These are phyloP conservation scores for Trichosurus vulpecula DNA, from an alignment of 2,797 vertebrate genomes.

Conservation along the genomic window DNA sequence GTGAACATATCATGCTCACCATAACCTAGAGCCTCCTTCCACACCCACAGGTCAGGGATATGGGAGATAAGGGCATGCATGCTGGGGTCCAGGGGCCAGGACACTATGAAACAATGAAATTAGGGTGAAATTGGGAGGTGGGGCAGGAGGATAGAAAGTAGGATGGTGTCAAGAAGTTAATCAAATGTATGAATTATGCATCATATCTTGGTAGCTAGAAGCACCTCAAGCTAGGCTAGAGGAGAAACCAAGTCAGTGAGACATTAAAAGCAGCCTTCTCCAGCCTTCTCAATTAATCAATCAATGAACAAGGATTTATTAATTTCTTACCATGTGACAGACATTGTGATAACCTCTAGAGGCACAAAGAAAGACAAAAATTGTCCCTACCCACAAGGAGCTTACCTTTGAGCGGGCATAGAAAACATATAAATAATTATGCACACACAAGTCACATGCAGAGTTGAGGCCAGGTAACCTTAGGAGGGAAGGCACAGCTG, in stretches of 20 bases:
- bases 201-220: background rate
- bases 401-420: background rate
- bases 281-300: background rate
- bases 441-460: background rate
- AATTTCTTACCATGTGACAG: background rate
- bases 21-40: background rate
- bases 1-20: background rate
- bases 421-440: background rate
- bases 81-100: background rate
- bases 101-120: background rate
- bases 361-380: background rate
- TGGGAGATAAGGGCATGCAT: background rate
- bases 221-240: background rate
- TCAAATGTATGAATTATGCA: background rate
- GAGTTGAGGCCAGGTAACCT: background rate
- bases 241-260: background rate
- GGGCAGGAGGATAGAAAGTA: background rate
- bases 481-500: background rate
- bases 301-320: background rate
- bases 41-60: background rate
- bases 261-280: background rate
- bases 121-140: background rate
- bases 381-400: background rate
- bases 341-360: background rate
- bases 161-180: background rate